phyloP scores from a whole-genome alignment of 2,113 vertebrate species.

The Ibidorhyncha struthersii region DNA sequence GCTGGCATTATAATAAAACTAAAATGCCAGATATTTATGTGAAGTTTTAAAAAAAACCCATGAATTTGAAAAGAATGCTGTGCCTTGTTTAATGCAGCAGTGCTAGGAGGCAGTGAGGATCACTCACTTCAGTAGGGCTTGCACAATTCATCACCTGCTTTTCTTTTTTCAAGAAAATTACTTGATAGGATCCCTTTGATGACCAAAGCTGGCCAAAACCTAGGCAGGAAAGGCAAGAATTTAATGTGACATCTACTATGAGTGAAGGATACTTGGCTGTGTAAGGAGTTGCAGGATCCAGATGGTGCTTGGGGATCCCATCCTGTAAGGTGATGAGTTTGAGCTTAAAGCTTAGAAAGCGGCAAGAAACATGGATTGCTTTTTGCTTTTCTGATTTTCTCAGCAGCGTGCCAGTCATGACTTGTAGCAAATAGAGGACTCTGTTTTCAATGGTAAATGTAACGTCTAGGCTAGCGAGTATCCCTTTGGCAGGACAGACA shows the following conservation, averaged over 20 bases:
- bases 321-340: not conserved
- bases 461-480: not conserved
- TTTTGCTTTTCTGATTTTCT: not conserved
- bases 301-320: not conserved
- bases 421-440: not conserved
- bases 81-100: not conserved
- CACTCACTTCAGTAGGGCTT: not conserved
- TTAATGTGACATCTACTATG: not conserved
- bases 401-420: accelerated
- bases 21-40: not conserved
- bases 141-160: not conserved
- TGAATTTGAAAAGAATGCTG: not conserved
- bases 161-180: not conserved
- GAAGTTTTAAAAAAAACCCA: not conserved
- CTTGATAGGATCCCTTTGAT: not conserved
- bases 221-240: not conserved
- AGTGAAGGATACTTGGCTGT: not conserved
- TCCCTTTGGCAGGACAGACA: not conserved
- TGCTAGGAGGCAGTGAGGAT: not conserved
- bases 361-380: not conserved
- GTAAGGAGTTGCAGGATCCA: not conserved
- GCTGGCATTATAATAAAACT: not conserved
- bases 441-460: not conserved
- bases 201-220: not conserved
- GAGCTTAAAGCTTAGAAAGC: not conserved